Base-by-base conservation (phyloP, 2,113 vertebrate species). In the Lophura nycthemera region DNA sequence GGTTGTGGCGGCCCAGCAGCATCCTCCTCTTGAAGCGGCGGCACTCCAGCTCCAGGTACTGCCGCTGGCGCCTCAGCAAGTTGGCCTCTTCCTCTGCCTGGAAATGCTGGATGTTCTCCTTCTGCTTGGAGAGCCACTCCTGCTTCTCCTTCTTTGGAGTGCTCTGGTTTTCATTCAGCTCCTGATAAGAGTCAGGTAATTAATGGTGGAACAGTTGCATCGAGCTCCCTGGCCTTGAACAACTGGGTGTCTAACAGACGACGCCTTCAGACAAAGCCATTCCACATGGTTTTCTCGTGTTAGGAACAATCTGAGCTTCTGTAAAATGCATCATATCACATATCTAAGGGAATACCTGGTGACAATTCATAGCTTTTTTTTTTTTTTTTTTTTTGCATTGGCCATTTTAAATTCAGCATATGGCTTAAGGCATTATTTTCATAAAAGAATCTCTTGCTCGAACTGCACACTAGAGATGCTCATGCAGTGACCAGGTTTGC, bases 101-200 rank as follows among this genome's bases (percentile, higher is more conserved):
- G 97, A 99, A 99, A 98, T 99, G 98, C 92, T 99, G 99, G 97
- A 99, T 98, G 96, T 99, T 99, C 95, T 99, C 99, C 94, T 99
- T 99, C 96, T 99, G 99, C 96, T 99, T 99, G 83, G 99, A 99
- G 86, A 99, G 97, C 99, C 99, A 99, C 83, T 99, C 99, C 91
- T 99, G 99, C 94, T 99, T 99, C 97, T 99, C 99, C 94, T 99
- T 99, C 98, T 99, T 99, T 29, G 99, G 99, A 61, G 99, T 99
- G 90, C 99, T 99, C 97, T 99, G 99, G 97, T 99, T 99, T 98
- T 99, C 99, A 97, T 98, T 99, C 94, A 99, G 95, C 92, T 99
- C 99, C 99, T 99, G 81, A 40, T 38, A 97, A 91, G 5, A 36
- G 30, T 77, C 93, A 88, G 72, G 47, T 17, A 92, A 95, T 64